Evolutionary conservation across 2,113 vertebrate species (phyloP), one percentile per base, ranked within the genome.

Genomic region (Thinocorus orbignyianus): DNA sequence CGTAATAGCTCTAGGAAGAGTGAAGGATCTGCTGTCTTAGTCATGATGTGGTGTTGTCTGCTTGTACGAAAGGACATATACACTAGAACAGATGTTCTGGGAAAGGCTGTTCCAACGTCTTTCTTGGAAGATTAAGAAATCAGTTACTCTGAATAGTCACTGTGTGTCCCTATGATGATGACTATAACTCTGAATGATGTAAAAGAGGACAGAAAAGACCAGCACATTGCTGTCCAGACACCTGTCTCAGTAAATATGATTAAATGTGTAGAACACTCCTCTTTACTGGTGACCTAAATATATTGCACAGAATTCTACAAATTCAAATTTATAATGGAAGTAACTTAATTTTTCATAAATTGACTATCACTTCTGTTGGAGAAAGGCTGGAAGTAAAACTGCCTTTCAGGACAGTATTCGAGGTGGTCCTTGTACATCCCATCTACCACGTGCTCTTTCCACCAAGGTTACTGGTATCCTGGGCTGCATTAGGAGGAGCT

Each of bases 361-460:
- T 9, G 13, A 2, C 35, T 66, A 1, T 52, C 14, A 37, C 57
- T 68, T 87, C 25, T 57, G 14, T 30, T 78, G 33, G 14, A 78
- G 41, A 41, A 62, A 13, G n/a, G n/a, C n/a, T n/a, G n/a, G n/a
- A n/a, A n/a, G n/a, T n/a, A n/a, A n/a, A n/a, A n/a, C n/a, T n/a
- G n/a, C n/a, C n/a, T n/a, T n/a, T n/a, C n/a, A n/a, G n/a, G n/a
- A n/a, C n/a, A n/a, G n/a, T n/a, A n/a, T n/a, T n/a, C n/a, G n/a
- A n/a, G n/a, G n/a, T n/a, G n/a, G n/a, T n/a, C n/a, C n/a, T n/a
- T n/a, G n/a, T n/a, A n/a, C n/a, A n/a, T n/a, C n/a, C 23, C 60
- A 0, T 35, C 15, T 80, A 8, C n/a, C 4, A 1, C 30, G 20
- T 57, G 26, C 6, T 10, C 41, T 92, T 90, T 2, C 5, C 1